These are phyloP conservation scores for Ormia ochracea DNA, from an alignment of 2,888 invertebrate genomes.

Conservation along the genomic window DNA sequence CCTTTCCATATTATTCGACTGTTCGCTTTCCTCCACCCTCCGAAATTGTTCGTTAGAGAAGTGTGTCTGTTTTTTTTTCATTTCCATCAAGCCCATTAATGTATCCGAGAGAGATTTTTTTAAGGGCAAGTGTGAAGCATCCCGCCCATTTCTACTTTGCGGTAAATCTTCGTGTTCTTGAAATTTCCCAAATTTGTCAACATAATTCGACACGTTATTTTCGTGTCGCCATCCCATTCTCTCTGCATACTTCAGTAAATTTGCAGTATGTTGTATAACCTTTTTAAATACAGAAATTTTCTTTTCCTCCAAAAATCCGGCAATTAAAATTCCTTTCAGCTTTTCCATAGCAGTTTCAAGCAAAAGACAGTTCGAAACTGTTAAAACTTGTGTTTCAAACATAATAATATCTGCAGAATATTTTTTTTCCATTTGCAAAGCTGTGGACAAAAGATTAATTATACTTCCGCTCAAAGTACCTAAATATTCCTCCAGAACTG, in stretches of 20 bases:
- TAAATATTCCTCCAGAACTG: conserved; percentile 86
- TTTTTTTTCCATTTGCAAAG: conserved; percentile 61
- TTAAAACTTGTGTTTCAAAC: conserved; percentile 83
- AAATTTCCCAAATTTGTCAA: background rate
- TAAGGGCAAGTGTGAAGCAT: background rate
- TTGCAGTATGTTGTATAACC: conserved; percentile 56
- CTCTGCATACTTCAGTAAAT: conserved; percentile 61
- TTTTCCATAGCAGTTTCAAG: conserved; percentile 70
- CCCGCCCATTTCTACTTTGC: background rate
- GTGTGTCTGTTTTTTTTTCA: background rate
- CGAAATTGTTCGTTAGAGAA: background rate
- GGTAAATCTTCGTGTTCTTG: conserved; percentile 6
- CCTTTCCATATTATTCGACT: background rate
- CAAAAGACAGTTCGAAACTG: conserved; percentile 82
- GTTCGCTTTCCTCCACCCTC: background rate
- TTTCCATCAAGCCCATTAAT: conserved; percentile 51
- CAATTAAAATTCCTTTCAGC: conserved; percentile 78
- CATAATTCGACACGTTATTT: background rate
- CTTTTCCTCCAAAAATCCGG: conserved; percentile 58
- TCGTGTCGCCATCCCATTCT: conserved; percentile 56
- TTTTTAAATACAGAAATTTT: conserved; percentile 61
- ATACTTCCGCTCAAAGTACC: conserved; percentile 87
- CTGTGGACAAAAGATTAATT: conserved; percentile 78
- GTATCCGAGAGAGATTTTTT: conserved; percentile 59
- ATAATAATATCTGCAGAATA: conserved; percentile 81